Conservation (phyloP, 2,113 vertebrate species). For the Tricholaema leucomelas region DNA sequence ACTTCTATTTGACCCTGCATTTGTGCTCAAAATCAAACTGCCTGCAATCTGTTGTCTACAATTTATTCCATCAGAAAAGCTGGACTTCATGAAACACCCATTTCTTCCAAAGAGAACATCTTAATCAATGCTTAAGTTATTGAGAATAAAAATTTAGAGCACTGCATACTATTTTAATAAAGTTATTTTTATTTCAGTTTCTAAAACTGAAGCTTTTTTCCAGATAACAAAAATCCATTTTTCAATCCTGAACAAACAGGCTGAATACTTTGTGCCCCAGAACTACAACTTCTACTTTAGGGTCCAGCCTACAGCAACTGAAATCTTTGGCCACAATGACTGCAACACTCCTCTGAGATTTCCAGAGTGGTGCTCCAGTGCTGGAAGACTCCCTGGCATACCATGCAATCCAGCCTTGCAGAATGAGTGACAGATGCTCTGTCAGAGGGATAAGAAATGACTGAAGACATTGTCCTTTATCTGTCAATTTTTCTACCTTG, state of each 20-base stretch:
- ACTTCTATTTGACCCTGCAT: not conserved
- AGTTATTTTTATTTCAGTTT: not conserved
- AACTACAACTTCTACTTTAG: not conserved
- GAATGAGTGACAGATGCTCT: not conserved
- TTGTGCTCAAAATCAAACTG: not conserved
- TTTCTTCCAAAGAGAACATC: not conserved
- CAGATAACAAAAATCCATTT: not conserved
- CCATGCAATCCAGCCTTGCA: not conserved
- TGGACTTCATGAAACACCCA: not conserved
- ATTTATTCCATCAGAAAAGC: not conserved
- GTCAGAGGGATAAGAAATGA: not conserved
- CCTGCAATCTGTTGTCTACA: not conserved
- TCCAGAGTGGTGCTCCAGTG: not conserved
- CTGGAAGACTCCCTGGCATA: not conserved
- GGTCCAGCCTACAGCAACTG: not conserved
- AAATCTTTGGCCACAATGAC: not conserved
- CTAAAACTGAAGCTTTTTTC: not conserved
- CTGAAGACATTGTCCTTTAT: not conserved
- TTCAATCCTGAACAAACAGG: not conserved
- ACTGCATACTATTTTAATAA: not conserved
- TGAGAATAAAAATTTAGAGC: not conserved
- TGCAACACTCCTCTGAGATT: not conserved
- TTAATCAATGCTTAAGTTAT: not conserved
- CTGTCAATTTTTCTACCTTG: not conserved
- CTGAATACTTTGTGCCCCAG: not conserved